Conservation (phyloP, 2,888 invertebrate species). For the Amphimallon solstitiale region DNA sequence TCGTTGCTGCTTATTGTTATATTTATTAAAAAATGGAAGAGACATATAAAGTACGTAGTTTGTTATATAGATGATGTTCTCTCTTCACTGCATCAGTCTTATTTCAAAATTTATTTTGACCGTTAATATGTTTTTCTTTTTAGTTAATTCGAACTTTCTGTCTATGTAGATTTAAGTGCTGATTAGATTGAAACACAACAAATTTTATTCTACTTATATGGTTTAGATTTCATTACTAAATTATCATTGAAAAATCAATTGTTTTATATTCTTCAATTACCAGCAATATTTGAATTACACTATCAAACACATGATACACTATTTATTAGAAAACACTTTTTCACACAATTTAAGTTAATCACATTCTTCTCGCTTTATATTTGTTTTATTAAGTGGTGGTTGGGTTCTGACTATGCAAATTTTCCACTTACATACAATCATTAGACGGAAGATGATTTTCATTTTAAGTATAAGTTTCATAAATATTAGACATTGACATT, state of each 20-base stretch:
- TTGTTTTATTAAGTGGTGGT: slow-evolving; percentile 34
- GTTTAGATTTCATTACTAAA: too few relatives aligned
- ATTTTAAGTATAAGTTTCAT: not conserved
- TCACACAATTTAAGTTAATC: not conserved
- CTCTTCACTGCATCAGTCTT: slow-evolving; percentile 11
- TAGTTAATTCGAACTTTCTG: not conserved
- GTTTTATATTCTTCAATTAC: too few relatives aligned
- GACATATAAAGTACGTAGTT: slow-evolving; percentile 28
- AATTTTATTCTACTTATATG: not conserved
- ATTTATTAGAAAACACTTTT: not conserved
- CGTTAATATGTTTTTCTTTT: not conserved
- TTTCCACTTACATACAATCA: not conserved
- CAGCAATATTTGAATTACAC: too few relatives aligned
- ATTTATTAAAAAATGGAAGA: slow-evolving; percentile 30
- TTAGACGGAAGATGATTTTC: not conserved
- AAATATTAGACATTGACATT: not conserved
- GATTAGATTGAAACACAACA: slow-evolving; percentile 14
- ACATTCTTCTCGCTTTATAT: slow-evolving; percentile 2
- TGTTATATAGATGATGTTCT: slow-evolving; percentile 20
- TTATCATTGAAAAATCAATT: too few relatives aligned
- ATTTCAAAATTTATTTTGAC: not conserved
- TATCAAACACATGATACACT: not conserved
- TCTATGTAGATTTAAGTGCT: not conserved
- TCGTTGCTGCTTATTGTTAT: slow-evolving; percentile 38
- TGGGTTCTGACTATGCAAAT: slow-evolving; percentile 41